A percentile compares a stretch with the other conserved stretches of the same genome.
These are phyloP conservation scores for Melanargia galathea DNA, from an alignment of 2,888 invertebrate species.

Conservation along the genomic window DNA sequence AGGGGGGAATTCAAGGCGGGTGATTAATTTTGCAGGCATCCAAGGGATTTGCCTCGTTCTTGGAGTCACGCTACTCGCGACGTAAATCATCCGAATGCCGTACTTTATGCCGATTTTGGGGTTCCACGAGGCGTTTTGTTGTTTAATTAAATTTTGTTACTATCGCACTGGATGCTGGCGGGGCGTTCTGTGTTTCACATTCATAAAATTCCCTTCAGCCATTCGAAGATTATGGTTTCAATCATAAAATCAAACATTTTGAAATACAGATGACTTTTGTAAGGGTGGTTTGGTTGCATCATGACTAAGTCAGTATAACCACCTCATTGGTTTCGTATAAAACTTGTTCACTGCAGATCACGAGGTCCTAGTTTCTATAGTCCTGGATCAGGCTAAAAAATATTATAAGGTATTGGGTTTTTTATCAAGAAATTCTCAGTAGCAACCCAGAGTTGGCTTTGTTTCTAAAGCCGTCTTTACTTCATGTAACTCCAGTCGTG, in stretches of 20 bases:
- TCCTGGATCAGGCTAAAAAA: too few species aligned
- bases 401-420: too few species aligned
- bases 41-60: conserved; percentile 63
- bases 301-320: too few species aligned
- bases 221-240: not conserved
- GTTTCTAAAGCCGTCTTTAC: too few species aligned
- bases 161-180: conserved; percentile 1
- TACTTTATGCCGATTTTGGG: conserved; percentile 38
- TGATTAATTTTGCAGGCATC: conserved; percentile 70
- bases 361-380: too few species aligned
- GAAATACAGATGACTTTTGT: too few species aligned
- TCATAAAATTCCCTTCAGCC: conserved; percentile 5
- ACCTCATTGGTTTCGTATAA: too few species aligned
- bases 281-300: too few species aligned
- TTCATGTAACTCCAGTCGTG: too few species aligned
- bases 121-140: conserved; percentile 34
- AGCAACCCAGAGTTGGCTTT: too few species aligned
- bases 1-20: conserved; percentile 56
- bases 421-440: too few species aligned
- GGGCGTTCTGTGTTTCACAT: not conserved
- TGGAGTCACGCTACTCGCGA: conserved; percentile 63
- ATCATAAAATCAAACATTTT: not conserved
- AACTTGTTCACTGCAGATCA: too few species aligned
- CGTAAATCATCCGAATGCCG: conserved; percentile 64
- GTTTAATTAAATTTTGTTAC: conserved; percentile 32